Evolutionary conservation across 2,888 invertebrate species (phyloP), one percentile per base, ranked within the genome.

Genomic region (Lithosia quadra): DNA sequence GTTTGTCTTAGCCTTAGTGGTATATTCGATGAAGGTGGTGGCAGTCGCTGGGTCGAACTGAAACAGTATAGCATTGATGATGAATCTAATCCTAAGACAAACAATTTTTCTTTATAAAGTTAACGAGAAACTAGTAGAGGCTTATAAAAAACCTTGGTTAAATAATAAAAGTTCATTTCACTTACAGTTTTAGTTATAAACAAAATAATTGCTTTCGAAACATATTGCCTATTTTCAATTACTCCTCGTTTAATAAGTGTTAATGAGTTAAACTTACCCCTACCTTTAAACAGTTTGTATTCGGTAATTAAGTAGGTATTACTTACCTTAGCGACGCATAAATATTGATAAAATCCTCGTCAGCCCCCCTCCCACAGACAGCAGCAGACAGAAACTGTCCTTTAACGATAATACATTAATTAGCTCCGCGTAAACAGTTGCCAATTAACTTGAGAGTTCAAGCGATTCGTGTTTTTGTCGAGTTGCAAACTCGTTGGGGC

Each of bases 321-420:
- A 18, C 18, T 43, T 43, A 43, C 43, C 2, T 5, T 18, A 43
- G 18, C 1, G 7, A 43, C 18, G 7, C 18, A 43, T 43, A 43
- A 43, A 18, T 49, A 49, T 49, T n/a, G 0, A 49, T n/a, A 49
- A 56, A 28, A 56, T 34, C 34, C 11, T 4, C 15, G 15, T 1
- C 24, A 49, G 18, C 28, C 24, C 11, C 57, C 22, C 36, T 21
- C 21, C 21, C 36, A 57, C 34, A 18, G 43, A 18, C 64, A 65
- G 13, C 24, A 69, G 62, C 62, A 69, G 70, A 71, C 71, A 63
- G 63, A 59, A 70, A 33, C 63, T 69, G 70, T 72, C 67, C 68
- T 71, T 76, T 86, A 84, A 87, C 80, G 83, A 83, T 88, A 88
- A 89, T 88, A 84, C 86, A 88, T 89, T 88, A 87, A 88, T 85